Base-by-base conservation (phyloP, 2,113 vertebrate genomes). In the Typhlomys cinereus region DNA sequence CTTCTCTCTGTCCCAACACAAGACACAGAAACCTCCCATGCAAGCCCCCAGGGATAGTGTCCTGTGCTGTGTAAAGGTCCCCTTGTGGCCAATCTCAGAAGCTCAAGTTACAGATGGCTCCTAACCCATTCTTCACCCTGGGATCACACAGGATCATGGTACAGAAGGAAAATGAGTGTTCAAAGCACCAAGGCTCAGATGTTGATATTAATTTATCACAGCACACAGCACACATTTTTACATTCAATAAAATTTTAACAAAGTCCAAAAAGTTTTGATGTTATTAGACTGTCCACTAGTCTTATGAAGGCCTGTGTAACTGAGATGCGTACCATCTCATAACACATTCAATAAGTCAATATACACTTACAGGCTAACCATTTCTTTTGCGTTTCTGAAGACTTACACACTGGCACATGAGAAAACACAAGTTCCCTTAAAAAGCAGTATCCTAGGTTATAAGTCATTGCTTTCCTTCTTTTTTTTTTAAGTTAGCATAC, bases 341-440 rank as follows among this genome's bases (percentile, higher is more conserved):
- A 90, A 88, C 21, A 81, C 62, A 78, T 62, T 88, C 39, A 79
- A 7, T 48, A 67, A 76, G 41, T 80, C 67, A 88, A 66, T 1
- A 61, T 36, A 76, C 50, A 88, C 71, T 61, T 90, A 67, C 57
- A 23, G 41, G 75, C 91, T 66, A 73, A 90, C 34, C 48, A 59
- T 36, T 90, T 69, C 27, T 83, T 79, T 75, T 79, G 79, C 48
- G 80, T 15, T 69, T 62, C 79, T 17, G 66, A 92, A 92, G 62
- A 61, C 5, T 57, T 76, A 64, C 21, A 41, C 89, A 44, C n/a
- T n/a, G n/a, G n/a, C n/a, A 80, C 15, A 89, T 1, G 3, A 81
- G 71, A 85, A n/a, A 75, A 67, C 34, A 85, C 21, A 39, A 83
- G 17, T 31, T 69, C 52, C 57, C 76, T 85, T 85, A 73, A 92